phyloP scores from a whole-genome alignment of 2,113 vertebrate genomes.

The Muntiacus muntjak region DNA sequence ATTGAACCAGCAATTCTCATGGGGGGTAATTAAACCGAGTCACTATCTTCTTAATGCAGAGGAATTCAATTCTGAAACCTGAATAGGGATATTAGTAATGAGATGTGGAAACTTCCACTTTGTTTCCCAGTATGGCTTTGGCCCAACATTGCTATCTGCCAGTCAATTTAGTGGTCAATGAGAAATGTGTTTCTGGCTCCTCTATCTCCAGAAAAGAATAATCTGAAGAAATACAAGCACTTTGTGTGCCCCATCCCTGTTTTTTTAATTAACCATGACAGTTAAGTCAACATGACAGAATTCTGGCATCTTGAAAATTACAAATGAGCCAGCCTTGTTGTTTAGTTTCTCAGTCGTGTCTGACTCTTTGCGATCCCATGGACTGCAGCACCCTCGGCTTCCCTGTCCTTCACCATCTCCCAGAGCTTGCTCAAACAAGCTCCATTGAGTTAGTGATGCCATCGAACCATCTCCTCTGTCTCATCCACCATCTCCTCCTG shows the following conservation, averaged over 20 bases:
- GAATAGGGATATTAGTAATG: conserved; percentile 10
- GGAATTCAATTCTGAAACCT: conserved; percentile 34
- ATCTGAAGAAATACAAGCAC: not conserved
- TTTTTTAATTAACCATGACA: not conserved
- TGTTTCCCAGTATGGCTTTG: not conserved
- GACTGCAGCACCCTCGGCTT: not conserved
- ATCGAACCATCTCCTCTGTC: not conserved
- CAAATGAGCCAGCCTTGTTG: not conserved
- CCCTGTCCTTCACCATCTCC: not conserved
- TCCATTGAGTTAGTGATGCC: not conserved
- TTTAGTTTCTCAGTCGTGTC: not conserved
- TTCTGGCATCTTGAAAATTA: conserved; percentile 6
- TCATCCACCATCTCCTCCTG: not conserved
- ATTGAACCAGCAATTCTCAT: conserved; percentile 1
- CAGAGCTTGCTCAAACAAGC: not conserved
- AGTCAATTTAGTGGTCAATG: not conserved
- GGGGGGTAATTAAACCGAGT: conserved; percentile 10
- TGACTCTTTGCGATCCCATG: not conserved
- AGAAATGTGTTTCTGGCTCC: not conserved
- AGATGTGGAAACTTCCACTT: not conserved
- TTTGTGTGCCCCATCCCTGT: not conserved
- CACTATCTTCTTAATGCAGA: not conserved
- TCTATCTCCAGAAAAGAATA: not conserved
- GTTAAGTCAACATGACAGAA: not conserved
- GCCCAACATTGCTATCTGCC: not conserved